Evolutionary conservation across 37 sponge, comb jelly and placozoan species (phyloP), one percentile per base, ranked within the genome.

Genomic region (Agelas oroides): DNA sequence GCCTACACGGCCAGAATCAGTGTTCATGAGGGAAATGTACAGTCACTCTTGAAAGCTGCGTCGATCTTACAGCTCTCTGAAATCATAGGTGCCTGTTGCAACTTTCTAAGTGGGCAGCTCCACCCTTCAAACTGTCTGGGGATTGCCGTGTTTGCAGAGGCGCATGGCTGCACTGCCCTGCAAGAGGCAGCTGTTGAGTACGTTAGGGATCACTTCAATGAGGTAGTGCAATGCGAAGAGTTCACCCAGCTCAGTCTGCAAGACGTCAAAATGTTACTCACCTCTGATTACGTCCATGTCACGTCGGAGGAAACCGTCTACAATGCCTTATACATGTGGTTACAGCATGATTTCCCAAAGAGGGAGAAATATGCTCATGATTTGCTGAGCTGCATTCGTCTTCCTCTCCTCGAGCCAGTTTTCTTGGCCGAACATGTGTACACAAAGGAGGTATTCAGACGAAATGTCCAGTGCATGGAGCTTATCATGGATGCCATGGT

Each of bases 91-190:
- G 86, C 81, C 32, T 92, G 96, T 53, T 80, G 78, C 39, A 76
- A 62, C 53, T 92, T 87, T 56, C 55, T 95, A 32, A 59, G 39
- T 18, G 80, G 39, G n/a, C 90, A 87, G 28, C 89, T 95, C 15
- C 89, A 92, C 31, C 71, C 90, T 2, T 77, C 81, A 63, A 95
- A 95, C 78, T 95, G 96, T 65, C 84, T 95, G 53, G 96, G 96
- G 13, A 92, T 89, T 0, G 64, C 59, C 17, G 30, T 75, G 0
- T 95, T 95, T 86, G 93, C 92, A 54, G 77, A 87, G 21, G 81
- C 79, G 5, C 90, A 92, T 59, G 92, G 90, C 35, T 95, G 96
- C 69, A 81, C 37, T 28, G 72, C 59, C 15, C 75, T 94, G 33
- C 33, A 64, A 56, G 40, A 65, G 1, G 32, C 80, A 13, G 91